phyloP scores from a whole-genome alignment of 2,888 invertebrate genomes.

The Coronaproctus castanopsis region DNA sequence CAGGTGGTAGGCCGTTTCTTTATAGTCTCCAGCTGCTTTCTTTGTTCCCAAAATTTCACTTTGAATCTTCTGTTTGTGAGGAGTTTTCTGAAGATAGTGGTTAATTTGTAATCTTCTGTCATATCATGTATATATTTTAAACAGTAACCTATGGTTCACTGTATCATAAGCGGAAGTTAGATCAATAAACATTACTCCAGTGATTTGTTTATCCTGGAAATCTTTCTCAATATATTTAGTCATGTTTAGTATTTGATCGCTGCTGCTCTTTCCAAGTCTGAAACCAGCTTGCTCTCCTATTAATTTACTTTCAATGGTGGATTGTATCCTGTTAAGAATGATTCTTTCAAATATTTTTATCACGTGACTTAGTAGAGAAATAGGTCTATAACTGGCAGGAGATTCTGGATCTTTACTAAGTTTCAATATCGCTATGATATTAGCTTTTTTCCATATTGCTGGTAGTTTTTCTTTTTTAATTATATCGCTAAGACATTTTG shows the following conservation, averaged over 20 bases:
- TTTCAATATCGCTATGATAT: conserved; percentile 12
- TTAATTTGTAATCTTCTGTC: conserved; percentile 2
- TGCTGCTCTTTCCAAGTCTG: conserved; percentile 6
- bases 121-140: conserved; percentile 4
- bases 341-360: conserved; percentile 12
- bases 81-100: conserved; percentile 2
- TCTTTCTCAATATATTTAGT: conserved; percentile 12
- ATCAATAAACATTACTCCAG: conserved; percentile 10
- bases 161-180: conserved; percentile 13
- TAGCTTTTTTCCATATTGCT: conserved; percentile 8
- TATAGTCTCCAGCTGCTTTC: conserved; percentile 7
- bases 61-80: conserved; percentile 10
- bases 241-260: conserved; percentile 15
- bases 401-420: conserved; percentile 11
- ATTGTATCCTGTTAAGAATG: conserved; percentile 11
- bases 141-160: conserved; percentile 13
- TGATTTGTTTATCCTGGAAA: conserved; percentile 12
- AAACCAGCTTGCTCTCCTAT: conserved; percentile 13
- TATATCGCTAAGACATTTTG: too few species aligned
- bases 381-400: conserved; percentile 16
- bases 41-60: conserved; percentile 5
- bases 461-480: background rate
- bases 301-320: conserved; percentile 10
- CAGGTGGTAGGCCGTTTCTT: conserved; percentile 5
- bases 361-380: conserved; percentile 15